Evolutionary conservation across 2,888 invertebrate genomes (phyloP).

Genomic region (Corbicula japonica): DNA sequence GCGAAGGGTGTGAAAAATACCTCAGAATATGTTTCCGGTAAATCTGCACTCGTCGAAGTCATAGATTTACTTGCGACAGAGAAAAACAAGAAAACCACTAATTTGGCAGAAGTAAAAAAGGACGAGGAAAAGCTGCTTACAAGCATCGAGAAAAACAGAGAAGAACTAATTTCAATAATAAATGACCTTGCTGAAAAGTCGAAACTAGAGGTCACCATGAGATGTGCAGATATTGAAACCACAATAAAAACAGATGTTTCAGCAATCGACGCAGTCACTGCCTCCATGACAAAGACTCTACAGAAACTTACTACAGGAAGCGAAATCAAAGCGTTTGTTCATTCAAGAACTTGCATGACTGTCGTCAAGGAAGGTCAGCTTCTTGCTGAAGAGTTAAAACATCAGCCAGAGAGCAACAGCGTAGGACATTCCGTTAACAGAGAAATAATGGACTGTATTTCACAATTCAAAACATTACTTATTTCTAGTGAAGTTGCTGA

Average conservation of each 20-base stretch:
- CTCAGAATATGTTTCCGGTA: not conserved
- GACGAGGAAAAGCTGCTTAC: not conserved
- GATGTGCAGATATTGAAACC: not conserved
- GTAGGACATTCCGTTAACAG: not conserved
- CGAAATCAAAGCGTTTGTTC: not conserved
- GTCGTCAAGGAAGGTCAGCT: not conserved
- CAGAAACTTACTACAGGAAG: not conserved
- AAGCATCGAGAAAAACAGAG: conserved; percentile 5
- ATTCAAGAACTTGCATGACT: not conserved
- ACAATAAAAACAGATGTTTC: not conserved
- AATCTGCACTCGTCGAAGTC: not conserved
- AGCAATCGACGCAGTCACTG: not conserved
- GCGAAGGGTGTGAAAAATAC: not conserved
- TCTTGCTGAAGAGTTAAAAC: not conserved
- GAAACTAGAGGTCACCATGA: not conserved
- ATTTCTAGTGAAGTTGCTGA: not conserved
- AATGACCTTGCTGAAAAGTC: not conserved
- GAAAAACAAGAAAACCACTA: not conserved
- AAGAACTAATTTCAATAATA: not conserved
- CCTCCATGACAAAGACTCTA: not conserved
- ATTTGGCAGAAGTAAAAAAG: not conserved
- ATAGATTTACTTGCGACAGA: not conserved
- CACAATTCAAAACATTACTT: not conserved
- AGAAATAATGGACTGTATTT: not conserved
- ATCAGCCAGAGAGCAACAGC: not conserved